These are phyloP conservation scores for Garra rufa DNA, from an alignment of 2,113 vertebrate genomes.

Conservation along the genomic window DNA sequence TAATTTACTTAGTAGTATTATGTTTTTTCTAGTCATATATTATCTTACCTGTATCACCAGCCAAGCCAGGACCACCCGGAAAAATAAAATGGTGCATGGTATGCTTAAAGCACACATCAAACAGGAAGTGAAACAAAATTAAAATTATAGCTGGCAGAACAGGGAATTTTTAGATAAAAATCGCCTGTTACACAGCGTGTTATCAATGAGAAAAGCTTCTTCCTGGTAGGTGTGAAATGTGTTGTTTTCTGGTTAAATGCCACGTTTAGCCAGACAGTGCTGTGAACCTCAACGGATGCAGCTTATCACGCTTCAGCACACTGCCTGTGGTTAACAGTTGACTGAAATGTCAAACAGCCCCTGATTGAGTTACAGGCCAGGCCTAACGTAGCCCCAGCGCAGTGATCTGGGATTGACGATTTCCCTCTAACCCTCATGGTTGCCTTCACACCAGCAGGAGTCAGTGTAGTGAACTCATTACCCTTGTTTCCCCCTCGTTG, in stretches of 20 bases:
- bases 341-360: conserved; percentile 57
- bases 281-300: conserved; percentile 56
- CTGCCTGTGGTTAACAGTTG: conserved; percentile 44
- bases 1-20: too few species aligned
- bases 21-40: background rate
- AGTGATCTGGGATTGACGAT: conserved; percentile 58
- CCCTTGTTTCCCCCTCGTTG: conserved; percentile 43
- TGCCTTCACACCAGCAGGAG: conserved; percentile 55
- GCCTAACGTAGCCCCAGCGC: conserved; percentile 50
- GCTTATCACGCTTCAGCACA: conserved; percentile 59
- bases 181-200: background rate
- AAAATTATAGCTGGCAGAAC: background rate
- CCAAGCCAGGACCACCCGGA: background rate
- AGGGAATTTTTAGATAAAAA: background rate
- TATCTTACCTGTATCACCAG: background rate
- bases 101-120: background rate
- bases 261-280: conserved; percentile 53
- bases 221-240: background rate
- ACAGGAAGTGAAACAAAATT: background rate
- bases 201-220: conserved; percentile 16
- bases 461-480: conserved; percentile 63
- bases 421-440: conserved; percentile 54
- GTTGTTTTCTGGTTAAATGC: conserved; percentile 9
- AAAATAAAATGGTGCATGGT: background rate
- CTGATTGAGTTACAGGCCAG: conserved; percentile 44